These are phyloP conservation scores for Platyura marginata DNA, from an alignment of 1,140 invertebrate species.

Conservation along the genomic window DNA sequence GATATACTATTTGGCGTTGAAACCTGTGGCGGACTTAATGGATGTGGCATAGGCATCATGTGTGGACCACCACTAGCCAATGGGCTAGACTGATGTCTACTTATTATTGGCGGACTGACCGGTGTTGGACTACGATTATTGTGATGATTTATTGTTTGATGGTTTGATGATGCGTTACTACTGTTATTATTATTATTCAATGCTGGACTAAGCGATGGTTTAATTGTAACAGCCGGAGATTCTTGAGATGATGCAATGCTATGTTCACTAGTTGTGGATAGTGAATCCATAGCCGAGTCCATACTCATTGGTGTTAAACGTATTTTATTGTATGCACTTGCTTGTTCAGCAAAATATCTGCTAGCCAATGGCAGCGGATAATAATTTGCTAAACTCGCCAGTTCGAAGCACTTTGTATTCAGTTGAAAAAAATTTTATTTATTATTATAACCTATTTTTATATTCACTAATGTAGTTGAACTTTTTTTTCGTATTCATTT, in stretches of 20 bases:
- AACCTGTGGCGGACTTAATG: constrained; percentile 37
- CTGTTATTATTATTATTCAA: constrained; percentile 20
- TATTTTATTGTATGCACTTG: background rate
- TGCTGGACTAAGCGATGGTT: constrained; percentile 17
- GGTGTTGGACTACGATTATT: constrained; percentile 11
- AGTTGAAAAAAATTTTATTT: background rate
- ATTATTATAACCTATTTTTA: background rate
- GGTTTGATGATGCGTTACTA: constrained; percentile 22
- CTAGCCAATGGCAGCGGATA: constrained; percentile 3
- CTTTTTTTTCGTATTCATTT: too few relatives aligned
- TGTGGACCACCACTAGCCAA: constrained; percentile 4
- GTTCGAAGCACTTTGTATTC: background rate
- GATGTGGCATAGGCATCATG: constrained; percentile 28
- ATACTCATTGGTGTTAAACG: constrained; percentile 12
- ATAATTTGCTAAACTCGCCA: constrained; percentile 1
- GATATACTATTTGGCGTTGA: constrained; percentile 30
- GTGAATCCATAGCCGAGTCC: constrained; percentile 48
- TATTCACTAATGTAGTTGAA: background rate
- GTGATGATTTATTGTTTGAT: constrained; percentile 7
- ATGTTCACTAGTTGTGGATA: constrained; percentile 41
- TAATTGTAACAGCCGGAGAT: constrained; percentile 3
- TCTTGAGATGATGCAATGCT: constrained; percentile 22
- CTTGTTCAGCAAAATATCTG: constrained; percentile 1
- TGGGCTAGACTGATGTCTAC: constrained; percentile 6
- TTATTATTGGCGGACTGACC: constrained; percentile 5